These are phyloP conservation scores for Drosophila sucinea DNA, from an alignment of 1,140 invertebrate species.

Conservation along the genomic window DNA sequence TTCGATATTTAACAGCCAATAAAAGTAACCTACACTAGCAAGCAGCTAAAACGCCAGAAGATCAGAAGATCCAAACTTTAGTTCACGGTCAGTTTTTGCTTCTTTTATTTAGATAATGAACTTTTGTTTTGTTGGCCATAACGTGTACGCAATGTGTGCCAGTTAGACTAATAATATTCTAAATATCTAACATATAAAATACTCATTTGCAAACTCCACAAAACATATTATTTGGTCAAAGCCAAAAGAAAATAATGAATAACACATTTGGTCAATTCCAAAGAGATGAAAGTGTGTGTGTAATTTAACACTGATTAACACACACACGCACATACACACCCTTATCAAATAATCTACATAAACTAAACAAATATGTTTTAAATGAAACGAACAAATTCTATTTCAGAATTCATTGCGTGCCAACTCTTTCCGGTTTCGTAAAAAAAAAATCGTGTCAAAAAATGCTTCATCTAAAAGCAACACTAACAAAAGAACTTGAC, in stretches of 20 bases:
- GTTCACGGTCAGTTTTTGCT: too few relatives aligned
- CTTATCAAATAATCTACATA: not conserved
- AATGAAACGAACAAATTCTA: not conserved
- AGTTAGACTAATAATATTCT: too few relatives aligned
- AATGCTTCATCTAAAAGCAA: conserved; percentile 45
- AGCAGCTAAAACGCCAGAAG: too few relatives aligned
- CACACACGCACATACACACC: not conserved
- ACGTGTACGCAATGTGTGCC: too few relatives aligned
- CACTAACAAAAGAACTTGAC: conserved; percentile 48
- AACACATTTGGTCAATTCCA: not conserved
- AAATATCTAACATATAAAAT: too few relatives aligned
- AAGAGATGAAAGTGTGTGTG: not conserved
- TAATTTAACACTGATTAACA: not conserved
- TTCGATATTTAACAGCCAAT: too few relatives aligned
- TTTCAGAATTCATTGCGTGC: conserved; percentile 37
- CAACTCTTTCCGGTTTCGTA: conserved; percentile 57
- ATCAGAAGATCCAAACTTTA: too few relatives aligned
- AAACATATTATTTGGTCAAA: not conserved
- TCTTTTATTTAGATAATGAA: too few relatives aligned
- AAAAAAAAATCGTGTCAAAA: conserved; percentile 29
- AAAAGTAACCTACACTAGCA: too few relatives aligned
- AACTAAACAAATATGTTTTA: conserved; percentile 13
- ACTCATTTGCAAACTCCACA: too few relatives aligned
- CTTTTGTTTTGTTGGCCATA: too few relatives aligned
- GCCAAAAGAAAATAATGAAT: not conserved